phyloP scores from a whole-genome alignment of 2,113 vertebrate genomes.

The Mustela nigripes region DNA sequence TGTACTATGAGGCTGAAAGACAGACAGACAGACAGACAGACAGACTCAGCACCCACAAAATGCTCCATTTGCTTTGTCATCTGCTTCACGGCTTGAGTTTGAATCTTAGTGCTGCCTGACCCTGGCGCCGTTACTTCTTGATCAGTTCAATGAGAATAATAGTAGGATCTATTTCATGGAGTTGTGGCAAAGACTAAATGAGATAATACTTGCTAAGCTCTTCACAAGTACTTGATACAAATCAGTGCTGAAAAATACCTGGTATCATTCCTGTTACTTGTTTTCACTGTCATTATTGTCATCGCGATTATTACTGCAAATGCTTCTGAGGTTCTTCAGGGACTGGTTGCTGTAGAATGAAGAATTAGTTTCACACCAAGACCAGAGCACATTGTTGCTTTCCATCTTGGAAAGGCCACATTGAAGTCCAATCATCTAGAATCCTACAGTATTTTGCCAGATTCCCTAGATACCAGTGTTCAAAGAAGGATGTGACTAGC shows the following conservation, averaged over 20 bases:
- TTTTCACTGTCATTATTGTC: neutral
- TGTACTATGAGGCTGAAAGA: neutral
- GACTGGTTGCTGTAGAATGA: neutral
- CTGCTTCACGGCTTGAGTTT: neutral
- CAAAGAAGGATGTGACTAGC: neutral
- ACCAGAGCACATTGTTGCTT: rapidly evolving
- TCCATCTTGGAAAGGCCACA: neutral
- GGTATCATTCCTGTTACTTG: neutral
- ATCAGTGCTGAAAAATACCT: neutral
- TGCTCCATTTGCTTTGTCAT: neutral
- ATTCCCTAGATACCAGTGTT: neutral
- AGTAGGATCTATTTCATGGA: neutral
- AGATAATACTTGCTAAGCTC: neutral
- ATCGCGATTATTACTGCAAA: neutral
- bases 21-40: no score
- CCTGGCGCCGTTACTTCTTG: rapidly evolving
- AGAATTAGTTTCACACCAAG: neutral
- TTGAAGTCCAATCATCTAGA: neutral
- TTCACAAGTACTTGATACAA: neutral
- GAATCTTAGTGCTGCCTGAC: neutral
- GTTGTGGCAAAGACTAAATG: neutral
- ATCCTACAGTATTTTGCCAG: neutral
- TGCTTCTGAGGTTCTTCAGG: neutral
- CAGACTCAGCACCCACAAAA: neutral
- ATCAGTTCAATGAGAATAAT: neutral